Percentiles rank a stretch among this genome's conserved stretches.
Evolutionary conservation across 2,113 vertebrate genomes (phyloP).

Genomic region (Sander vitreus): DNA sequence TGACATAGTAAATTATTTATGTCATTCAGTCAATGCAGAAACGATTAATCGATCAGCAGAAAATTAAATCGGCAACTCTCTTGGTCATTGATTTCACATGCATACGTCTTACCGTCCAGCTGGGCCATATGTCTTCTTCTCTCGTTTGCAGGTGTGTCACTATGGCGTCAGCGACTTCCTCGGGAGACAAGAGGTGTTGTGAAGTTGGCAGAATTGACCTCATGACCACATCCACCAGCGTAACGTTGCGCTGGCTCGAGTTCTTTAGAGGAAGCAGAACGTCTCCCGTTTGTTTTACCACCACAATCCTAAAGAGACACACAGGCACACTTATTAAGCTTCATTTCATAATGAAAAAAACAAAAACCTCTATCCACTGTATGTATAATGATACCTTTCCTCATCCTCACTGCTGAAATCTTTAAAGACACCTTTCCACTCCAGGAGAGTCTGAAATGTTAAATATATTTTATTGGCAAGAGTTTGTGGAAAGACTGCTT

Average conservation of each 20-base stretch:
- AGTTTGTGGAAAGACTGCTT: neutral
- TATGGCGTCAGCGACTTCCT: constrained; percentile 73
- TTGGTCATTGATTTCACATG: neutral
- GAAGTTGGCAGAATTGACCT: constrained; percentile 74
- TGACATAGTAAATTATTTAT: neutral
- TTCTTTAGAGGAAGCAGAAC: constrained; percentile 21
- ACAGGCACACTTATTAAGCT: neutral
- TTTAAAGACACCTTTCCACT: constrained; percentile 70
- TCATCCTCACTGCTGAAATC: constrained; percentile 70
- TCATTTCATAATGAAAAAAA: neutral
- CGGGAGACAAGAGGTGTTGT: constrained; percentile 48
- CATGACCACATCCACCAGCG: constrained; percentile 77
- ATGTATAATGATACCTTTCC: constrained; percentile 68
- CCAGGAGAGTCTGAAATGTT: constrained; percentile 72
- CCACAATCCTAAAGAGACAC: constrained; percentile 73
- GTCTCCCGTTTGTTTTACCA: constrained; percentile 73
- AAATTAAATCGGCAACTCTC: neutral
- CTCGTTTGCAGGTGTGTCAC: constrained; percentile 63
- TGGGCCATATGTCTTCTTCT: constrained; percentile 69
- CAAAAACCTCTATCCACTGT: neutral
- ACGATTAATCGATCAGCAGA: neutral
- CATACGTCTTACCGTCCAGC: constrained; percentile 77
- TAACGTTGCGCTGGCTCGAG: constrained; percentile 54
- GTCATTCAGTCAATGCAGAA: neutral
- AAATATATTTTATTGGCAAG: neutral